phyloP scores from a whole-genome alignment of 2,113 vertebrate species.

The Menura novaehollandiae region DNA sequence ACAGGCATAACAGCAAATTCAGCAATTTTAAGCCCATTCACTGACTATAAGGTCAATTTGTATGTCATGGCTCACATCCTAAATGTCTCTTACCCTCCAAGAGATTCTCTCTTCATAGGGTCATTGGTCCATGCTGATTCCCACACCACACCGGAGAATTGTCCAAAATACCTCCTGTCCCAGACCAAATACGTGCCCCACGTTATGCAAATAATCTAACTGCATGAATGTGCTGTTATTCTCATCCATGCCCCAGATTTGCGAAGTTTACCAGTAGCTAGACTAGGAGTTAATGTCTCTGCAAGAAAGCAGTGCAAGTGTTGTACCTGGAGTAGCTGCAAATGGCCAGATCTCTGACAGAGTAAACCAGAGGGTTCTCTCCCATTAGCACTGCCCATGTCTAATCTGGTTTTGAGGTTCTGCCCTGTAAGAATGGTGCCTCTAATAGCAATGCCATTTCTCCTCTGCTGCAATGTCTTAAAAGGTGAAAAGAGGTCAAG shows the following conservation, averaged over 20 bases:
- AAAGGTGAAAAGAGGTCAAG: background rate
- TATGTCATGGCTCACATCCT: background rate
- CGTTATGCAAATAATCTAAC: background rate
- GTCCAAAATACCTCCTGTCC: background rate
- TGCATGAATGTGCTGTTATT: background rate
- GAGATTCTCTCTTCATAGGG: background rate
- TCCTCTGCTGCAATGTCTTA: background rate
- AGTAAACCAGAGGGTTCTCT: fast-evolving
- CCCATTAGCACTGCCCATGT: fast-evolving
- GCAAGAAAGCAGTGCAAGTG: background rate
- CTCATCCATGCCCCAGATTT: background rate
- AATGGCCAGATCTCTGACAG: background rate
- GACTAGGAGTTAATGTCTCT: background rate
- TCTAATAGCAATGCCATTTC: background rate
- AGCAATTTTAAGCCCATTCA: background rate
- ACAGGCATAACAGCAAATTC: background rate
- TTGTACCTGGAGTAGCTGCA: background rate
- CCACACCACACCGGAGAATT: background rate
- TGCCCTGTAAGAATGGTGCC: background rate
- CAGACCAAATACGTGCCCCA: background rate
- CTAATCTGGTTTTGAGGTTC: background rate
- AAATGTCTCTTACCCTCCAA: background rate
- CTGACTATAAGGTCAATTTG: background rate
- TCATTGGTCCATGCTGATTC: background rate
- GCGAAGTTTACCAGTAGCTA: background rate